Evolutionary conservation across 2,888 invertebrate species (phyloP).

Genomic region (Xestoiulus laeticollis): DNA sequence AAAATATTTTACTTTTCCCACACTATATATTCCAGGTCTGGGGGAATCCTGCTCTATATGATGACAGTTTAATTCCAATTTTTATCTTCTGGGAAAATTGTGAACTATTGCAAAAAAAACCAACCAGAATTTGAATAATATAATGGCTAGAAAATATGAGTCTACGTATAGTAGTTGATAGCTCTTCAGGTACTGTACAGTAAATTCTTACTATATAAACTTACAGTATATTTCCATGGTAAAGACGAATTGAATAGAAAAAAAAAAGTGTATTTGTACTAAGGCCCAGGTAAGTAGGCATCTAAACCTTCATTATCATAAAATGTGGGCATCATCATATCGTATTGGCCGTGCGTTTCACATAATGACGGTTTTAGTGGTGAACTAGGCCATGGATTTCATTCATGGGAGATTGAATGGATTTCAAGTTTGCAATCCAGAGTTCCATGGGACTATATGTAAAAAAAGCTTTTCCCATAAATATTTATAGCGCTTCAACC

Average conservation of each 20-base stretch:
- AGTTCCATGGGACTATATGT: background rate
- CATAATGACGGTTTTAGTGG: constrained; percentile 22
- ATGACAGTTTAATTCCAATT: too few relatives aligned
- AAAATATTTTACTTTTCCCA: too few relatives aligned
- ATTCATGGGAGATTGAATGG: constrained; percentile 21
- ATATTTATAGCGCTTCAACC: constrained; percentile 42
- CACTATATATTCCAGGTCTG: too few relatives aligned
- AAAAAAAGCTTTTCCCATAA: constrained; percentile 46
- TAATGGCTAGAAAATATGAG: too few relatives aligned
- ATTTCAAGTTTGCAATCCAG: background rate
- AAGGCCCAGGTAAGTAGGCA: background rate
- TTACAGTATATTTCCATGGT: background rate
- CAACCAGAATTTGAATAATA: too few relatives aligned
- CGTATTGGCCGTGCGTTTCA: background rate
- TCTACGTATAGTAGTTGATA: background rate
- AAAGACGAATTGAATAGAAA: background rate
- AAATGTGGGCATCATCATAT: background rate
- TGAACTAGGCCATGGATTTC: background rate
- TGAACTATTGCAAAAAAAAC: too few relatives aligned
- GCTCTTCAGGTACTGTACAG: background rate
- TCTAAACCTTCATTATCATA: constrained; percentile 9
- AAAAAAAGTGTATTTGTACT: background rate
- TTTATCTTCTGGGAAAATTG: too few relatives aligned
- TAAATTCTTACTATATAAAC: background rate
- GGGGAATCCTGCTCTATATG: too few relatives aligned